Evolutionary conservation across 1,140 invertebrate species (phyloP).

Genomic region (Trichomalopsis sarcophagae): DNA sequence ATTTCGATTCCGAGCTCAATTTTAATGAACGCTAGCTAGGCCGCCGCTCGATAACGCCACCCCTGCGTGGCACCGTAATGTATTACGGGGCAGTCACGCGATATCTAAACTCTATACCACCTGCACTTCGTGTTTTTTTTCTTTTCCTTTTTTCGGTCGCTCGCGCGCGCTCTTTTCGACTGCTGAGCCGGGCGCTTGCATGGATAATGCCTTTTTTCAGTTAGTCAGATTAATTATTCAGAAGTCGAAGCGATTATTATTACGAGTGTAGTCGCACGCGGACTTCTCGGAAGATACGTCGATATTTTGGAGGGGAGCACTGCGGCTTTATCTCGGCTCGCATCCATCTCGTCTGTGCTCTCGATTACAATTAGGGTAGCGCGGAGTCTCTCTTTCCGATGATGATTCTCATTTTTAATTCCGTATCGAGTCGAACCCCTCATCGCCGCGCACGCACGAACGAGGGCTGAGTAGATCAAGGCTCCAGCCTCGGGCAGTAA

Average conservation of each 20-base stretch:
- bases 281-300: not conserved
- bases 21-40: conserved; percentile 32
- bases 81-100: conserved; percentile 26
- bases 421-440: conserved; percentile 58
- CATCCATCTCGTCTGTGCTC: conserved; percentile 59
- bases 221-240: conserved; percentile 29
- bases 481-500: conserved; percentile 4
- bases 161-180: not conserved
- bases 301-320: not conserved
- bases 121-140: not conserved
- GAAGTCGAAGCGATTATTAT: not conserved
- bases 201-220: not conserved
- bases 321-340: conserved; percentile 55
- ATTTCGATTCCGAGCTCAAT: conserved; percentile 30
- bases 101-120: conserved; percentile 2
- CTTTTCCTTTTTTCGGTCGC: not conserved
- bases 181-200: not conserved
- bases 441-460: not conserved
- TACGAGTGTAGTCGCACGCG: not conserved
- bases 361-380: conserved; percentile 58
- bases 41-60: not conserved
- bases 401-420: conserved; percentile 70
- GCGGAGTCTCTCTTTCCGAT: conserved; percentile 50
- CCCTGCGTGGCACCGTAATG: not conserved
- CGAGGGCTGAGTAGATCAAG: not conserved